A percentile compares a stretch with the other conserved stretches of the same genome.
Evolutionary conservation across 2,888 invertebrate species (phyloP).

Genomic region (Oxycera nigricornis): DNA sequence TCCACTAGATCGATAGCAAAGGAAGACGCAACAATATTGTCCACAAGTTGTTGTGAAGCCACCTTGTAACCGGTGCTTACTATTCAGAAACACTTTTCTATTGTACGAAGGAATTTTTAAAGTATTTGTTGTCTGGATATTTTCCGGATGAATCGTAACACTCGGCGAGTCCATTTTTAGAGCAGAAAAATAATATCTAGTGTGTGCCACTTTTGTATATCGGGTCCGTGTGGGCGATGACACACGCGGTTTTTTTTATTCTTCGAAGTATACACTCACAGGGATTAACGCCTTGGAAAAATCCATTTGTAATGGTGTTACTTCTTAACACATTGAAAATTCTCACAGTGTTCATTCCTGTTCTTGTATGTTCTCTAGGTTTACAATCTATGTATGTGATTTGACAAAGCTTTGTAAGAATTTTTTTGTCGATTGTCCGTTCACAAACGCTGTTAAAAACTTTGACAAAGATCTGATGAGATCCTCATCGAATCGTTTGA

Average conservation of each 20-base stretch:
- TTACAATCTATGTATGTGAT: no score
- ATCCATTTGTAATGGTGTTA: no score
- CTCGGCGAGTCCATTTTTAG: no score
- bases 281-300: neutral
- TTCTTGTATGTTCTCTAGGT: neutral
- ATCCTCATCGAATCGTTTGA: neutral
- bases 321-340: neutral
- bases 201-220: neutral
- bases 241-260: neutral
- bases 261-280: neutral
- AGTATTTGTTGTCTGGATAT: neutral
- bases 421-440: no score
- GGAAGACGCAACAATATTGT: neutral
- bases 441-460: neutral
- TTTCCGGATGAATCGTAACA: neutral
- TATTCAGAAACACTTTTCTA: neutral
- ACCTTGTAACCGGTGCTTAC: neutral
- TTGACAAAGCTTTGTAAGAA: no score
- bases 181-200: neutral
- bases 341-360: neutral
- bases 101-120: neutral
- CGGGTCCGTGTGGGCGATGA: neutral
- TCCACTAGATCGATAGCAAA: neutral
- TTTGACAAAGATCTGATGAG: neutral
- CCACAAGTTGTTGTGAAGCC: neutral